phyloP scores from a whole-genome alignment of 2,888 invertebrate genomes.

The Macroteleia sp. region DNA sequence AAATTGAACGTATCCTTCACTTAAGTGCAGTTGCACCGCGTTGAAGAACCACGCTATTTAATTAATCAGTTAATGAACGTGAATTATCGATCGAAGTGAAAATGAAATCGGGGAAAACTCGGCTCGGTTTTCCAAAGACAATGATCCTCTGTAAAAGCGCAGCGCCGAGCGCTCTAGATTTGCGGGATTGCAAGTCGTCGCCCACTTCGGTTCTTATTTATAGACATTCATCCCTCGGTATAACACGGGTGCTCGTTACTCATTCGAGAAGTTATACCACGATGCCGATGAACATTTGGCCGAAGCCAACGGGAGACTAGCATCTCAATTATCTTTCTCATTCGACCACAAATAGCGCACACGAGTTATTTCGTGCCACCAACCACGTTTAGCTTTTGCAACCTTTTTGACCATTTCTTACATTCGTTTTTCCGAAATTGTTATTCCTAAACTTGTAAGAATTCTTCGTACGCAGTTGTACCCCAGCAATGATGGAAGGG shows the following conservation, averaged over 20 bases:
- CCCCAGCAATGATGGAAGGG: no score
- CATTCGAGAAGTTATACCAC: constrained; percentile 50
- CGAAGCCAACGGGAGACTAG: constrained; percentile 35
- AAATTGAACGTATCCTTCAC: no score
- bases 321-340: constrained; percentile 65
- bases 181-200: constrained; percentile 73
- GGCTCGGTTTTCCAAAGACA: constrained; percentile 52
- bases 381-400: no score
- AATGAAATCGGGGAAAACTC: no score
- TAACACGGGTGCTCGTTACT: constrained; percentile 52
- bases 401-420: no score
- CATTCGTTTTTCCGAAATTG: no score
- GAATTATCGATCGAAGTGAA: no score
- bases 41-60: no score
- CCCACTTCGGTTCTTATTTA: constrained; percentile 79
- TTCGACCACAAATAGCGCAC: constrained; percentile 58
- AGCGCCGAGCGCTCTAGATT: constrained; percentile 71
- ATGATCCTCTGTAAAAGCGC: constrained; percentile 56
- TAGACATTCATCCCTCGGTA: constrained; percentile 75
- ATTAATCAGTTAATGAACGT: no score
- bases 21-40: no score
- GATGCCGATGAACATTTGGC: constrained; percentile 61
- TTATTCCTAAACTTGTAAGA: no score
- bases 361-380: constrained; percentile 36
- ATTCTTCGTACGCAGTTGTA: no score